Evolutionary conservation across 1,140 invertebrate genomes (phyloP), one percentile per base, ranked within the genome.

Genomic region (Papilio aristodemus): DNA sequence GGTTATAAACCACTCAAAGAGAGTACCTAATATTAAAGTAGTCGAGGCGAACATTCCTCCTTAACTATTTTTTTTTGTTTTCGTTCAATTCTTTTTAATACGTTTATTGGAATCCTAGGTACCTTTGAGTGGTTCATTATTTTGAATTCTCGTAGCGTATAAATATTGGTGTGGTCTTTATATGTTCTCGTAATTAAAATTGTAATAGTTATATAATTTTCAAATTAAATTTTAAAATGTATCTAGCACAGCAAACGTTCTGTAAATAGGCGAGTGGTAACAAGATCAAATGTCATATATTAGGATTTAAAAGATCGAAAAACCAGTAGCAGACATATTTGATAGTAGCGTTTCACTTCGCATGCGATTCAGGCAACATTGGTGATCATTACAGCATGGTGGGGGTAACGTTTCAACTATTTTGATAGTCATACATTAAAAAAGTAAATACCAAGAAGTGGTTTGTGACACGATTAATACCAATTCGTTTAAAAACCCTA

Each of bases 111-210:
- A 2, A 59, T 13, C 27, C n/a, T 14, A 41, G 63, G 64, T 71
- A 73, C 69, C 80, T 90, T 88, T 86, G 84, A 84, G 86, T 89
- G 84, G 85, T 87, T 81, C 69, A 78, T 83, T 81, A 83, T 81
- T 87, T 87, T 84, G 73, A 84, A 84, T 85, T 89, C 80, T 89
- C 80, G 79, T 91, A 88, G 85, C 78, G 68, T 85, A 64, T 86
- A 87, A 85, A 81, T 79, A 84, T 90, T 81, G 89, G 87, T 91
- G 89, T 91, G 87, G 89, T 89, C 85, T 91, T 85, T 88, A 87
- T 84, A 86, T 82, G 83, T 91, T 87, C 81, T 79, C 80, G 71
- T 90, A 86, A 84, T 76, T 83, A 81, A 78, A 68, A 79, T 83
- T 80, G 80, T 82, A 85, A 84, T 70, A 84, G 73, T 86, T 80